phyloP scores from a whole-genome alignment of 2,113 vertebrate genomes.

The Urocynchramus pylzowi region DNA sequence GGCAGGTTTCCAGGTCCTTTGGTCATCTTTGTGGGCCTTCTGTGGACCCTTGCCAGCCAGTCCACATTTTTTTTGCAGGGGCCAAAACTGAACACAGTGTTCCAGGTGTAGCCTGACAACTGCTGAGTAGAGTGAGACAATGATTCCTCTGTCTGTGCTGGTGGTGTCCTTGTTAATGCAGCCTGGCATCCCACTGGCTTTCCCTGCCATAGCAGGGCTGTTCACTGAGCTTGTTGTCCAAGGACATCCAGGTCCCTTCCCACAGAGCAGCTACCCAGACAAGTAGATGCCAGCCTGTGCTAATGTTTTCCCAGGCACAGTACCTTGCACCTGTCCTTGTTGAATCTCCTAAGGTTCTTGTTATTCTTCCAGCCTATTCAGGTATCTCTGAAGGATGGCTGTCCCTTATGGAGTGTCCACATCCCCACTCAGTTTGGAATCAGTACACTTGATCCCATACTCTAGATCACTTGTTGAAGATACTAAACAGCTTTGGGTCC shows the following conservation, averaged over 20 bases:
- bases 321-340: neutral
- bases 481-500: neutral
- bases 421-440: neutral
- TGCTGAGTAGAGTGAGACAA: neutral
- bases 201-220: neutral
- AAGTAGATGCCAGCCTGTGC: no score
- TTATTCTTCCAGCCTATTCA: neutral
- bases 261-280: neutral
- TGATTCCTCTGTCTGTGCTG: neutral
- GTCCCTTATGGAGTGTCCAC: neutral
- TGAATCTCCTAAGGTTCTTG: neutral
- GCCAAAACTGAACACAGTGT: neutral
- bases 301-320: neutral
- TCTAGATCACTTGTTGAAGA: neutral
- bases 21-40: neutral
- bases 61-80: neutral
- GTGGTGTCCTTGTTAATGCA: neutral
- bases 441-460: neutral
- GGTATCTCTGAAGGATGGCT: neutral
- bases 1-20: neutral
- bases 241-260: neutral
- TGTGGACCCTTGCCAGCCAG: accelerated
- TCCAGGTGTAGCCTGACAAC: neutral
- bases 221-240: neutral
- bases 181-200: neutral